Evolutionary conservation across 2,888 invertebrate genomes (phyloP).

Genomic region (Anoplius nigerrimus): DNA sequence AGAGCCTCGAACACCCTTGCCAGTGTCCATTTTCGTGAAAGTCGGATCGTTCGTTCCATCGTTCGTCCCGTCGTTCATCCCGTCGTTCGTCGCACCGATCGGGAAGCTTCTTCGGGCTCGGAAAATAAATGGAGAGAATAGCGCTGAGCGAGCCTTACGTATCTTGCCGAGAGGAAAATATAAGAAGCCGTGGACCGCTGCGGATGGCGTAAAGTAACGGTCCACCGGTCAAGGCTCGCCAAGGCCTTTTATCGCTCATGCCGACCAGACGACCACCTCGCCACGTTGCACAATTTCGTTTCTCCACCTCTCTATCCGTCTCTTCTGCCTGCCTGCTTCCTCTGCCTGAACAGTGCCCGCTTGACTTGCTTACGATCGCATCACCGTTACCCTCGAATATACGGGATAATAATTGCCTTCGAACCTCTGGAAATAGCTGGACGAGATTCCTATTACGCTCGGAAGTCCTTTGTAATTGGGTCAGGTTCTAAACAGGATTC

Average conservation of each 20-base stretch:
- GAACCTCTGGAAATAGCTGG: no score
- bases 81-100: no score
- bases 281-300: constrained; percentile 44
- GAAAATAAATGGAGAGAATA: not conserved
- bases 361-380: no score
- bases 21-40: no score
- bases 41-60: no score
- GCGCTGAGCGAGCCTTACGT: not conserved
- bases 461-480: no score
- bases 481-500: no score
- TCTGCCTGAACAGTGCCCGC: not conserved
- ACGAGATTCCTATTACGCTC: no score
- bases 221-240: constrained; percentile 70
- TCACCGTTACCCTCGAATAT: no score
- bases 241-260: constrained; percentile 66
- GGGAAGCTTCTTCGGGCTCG: no score
- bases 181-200: constrained; percentile 34
- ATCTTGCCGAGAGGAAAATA: constrained; percentile 46
- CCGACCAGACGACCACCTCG: constrained; percentile 36
- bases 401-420: no score
- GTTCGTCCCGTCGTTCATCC: no score
- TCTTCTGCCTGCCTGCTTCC: constrained; percentile 3
- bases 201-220: constrained; percentile 64
- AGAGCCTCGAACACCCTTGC: not conserved
- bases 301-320: constrained; percentile 18